Conservation (phyloP, 2,113 vertebrate species). For the Heterotis niloticus region DNA sequence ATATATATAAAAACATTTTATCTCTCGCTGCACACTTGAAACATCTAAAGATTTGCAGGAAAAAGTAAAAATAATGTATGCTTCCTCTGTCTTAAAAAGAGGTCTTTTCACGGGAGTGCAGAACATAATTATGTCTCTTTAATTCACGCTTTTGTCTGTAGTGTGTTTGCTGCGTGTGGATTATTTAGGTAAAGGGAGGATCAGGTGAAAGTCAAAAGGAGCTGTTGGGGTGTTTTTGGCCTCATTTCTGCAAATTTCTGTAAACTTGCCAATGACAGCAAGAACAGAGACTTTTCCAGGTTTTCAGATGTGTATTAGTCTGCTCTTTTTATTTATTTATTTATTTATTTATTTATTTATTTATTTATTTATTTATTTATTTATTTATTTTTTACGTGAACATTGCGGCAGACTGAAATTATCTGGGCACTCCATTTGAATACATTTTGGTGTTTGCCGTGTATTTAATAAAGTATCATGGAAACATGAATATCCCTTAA, state of each 20-base stretch:
- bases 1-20: not conserved
- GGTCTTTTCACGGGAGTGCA: not conserved
- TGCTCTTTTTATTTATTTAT: no score
- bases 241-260: slow-evolving; percentile 25
- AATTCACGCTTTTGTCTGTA: not conserved
- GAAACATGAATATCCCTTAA: slow-evolving; percentile 15
- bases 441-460: no score
- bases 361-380: no score
- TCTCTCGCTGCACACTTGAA: not conserved
- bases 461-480: no score
- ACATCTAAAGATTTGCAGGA: not conserved
- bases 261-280: not conserved
- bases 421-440: no score
- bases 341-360: no score
- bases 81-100: not conserved
- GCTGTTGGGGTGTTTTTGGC: slow-evolving; percentile 24
- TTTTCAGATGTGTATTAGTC: no score
- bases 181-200: not conserved
- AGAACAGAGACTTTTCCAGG: no score
- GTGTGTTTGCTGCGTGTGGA: not conserved
- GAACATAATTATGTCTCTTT: not conserved
- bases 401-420: no score
- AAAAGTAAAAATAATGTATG: not conserved
- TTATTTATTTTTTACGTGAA: no score
- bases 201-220: slow-evolving; percentile 11